Conservation (phyloP, 2,797 vertebrate species). For the Halcyon leucocephala region DNA sequence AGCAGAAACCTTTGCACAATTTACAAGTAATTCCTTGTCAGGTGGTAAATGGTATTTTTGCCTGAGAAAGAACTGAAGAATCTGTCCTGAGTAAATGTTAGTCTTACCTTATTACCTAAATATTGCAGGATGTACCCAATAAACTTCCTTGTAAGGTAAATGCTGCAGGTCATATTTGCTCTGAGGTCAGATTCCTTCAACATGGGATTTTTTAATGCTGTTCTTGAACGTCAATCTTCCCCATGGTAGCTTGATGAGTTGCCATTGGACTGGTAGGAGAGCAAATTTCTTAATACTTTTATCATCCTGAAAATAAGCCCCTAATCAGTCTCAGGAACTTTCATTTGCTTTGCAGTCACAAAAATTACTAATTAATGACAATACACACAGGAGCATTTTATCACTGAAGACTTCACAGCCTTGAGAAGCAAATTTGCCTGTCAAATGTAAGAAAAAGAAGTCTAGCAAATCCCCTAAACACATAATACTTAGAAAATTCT, state of each 20-base stretch:
- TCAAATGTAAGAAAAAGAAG: neutral
- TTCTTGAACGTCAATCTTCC: neutral
- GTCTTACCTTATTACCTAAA: neutral
- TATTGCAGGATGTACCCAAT: neutral
- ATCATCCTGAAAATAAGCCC: neutral
- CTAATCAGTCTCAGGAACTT: neutral
- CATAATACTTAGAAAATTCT: conserved; percentile 18
- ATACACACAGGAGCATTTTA: neutral
- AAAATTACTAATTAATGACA: neutral
- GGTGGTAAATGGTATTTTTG: neutral
- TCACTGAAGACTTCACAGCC: neutral
- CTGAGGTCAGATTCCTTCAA: neutral
- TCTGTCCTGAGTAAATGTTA: neutral
- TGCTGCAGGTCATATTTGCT: neutral
- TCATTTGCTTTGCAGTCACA: neutral
- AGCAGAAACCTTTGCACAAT: neutral
- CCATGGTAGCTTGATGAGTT: neutral
- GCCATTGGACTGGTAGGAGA: neutral
- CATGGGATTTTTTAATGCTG: neutral
- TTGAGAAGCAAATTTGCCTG: neutral
- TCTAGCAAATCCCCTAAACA: neutral
- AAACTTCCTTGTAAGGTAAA: neutral
- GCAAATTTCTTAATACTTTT: conserved; percentile 7
- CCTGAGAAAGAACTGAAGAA: neutral
- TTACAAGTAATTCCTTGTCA: neutral